Percentiles rank a stretch among this genome's conserved stretches.
Conservation (phyloP, 2,888 invertebrate genomes). For the Athripsodes cinereus region DNA sequence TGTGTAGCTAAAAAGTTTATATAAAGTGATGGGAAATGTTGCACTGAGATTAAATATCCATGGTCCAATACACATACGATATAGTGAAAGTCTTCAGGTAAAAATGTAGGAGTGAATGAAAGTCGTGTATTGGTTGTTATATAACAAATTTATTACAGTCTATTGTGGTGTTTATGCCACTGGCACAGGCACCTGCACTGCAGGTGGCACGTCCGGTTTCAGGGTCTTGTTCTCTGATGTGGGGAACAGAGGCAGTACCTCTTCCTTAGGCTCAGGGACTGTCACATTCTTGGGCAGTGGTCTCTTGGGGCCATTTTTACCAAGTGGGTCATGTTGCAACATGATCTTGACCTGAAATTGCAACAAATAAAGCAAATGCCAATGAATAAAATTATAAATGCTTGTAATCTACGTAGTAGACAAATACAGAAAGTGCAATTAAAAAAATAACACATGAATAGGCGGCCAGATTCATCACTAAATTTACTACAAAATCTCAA, state of each 20-base stretch:
- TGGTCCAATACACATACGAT: too few relatives aligned
- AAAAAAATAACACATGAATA: too few relatives aligned
- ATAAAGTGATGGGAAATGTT: too few relatives aligned
- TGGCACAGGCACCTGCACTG: conserved; percentile 36
- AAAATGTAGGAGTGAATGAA: too few relatives aligned
- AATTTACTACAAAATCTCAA: too few relatives aligned
- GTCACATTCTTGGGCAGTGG: conserved; percentile 97
- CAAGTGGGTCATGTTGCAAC: conserved; percentile 97
- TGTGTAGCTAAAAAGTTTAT: too few relatives aligned
- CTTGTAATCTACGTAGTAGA: too few relatives aligned
- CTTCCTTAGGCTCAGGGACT: conserved; percentile 97
- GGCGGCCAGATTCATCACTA: too few relatives aligned
- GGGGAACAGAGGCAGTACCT: conserved; percentile 66
- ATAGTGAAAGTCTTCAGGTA: too few relatives aligned
- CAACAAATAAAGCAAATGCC: not conserved
- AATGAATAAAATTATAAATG: not conserved
- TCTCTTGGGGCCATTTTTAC: conserved; percentile 96
- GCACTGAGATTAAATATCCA: too few relatives aligned
- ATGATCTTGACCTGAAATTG: conserved; percentile 94
- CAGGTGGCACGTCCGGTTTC: conserved; percentile 51
- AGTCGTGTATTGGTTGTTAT: not conserved
- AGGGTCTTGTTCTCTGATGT: conserved; percentile 69
- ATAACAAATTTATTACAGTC: conserved; percentile 16
- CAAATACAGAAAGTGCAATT: too few relatives aligned
- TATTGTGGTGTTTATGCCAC: conserved; percentile 11